Conservation (phyloP, 2,888 invertebrate species). For the Yponomeuta malinellus region DNA sequence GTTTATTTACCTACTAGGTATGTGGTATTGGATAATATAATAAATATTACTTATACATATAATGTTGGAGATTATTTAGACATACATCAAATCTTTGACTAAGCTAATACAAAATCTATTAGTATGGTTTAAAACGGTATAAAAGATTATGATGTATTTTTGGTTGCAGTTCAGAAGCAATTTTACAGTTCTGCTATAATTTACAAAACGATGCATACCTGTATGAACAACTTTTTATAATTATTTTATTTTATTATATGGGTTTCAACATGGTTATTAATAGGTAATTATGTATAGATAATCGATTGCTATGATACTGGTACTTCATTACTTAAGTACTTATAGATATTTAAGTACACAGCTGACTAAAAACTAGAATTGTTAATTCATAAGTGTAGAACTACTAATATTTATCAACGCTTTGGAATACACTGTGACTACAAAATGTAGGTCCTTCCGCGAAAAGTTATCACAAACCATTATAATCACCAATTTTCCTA, state of each 20-base stretch:
- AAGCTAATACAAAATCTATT: slow-evolving; percentile 54
- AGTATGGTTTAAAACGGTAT: slow-evolving; percentile 40
- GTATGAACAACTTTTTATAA: background rate
- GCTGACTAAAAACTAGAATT: background rate
- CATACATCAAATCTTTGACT: slow-evolving; percentile 39
- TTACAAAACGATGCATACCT: background rate
- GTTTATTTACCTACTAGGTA: slow-evolving; percentile 3
- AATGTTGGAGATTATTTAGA: slow-evolving; percentile 26
- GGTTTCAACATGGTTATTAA: background rate
- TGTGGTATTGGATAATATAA: background rate
- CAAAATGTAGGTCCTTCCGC: background rate
- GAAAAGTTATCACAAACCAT: too few species aligned
- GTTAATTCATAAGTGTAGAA: background rate
- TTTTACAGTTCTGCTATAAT: slow-evolving; percentile 6
- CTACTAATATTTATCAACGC: background rate
- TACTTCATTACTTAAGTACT: background rate
- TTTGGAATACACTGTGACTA: background rate
- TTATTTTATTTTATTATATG: background rate
- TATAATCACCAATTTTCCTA: too few species aligned
- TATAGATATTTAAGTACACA: background rate
- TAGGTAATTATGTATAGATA: slow-evolving; percentile 7
- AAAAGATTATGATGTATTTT: slow-evolving; percentile 42
- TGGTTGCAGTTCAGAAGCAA: background rate
- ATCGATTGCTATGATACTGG: background rate
- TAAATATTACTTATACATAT: slow-evolving; percentile 26